A percentile compares a stretch with the other conserved stretches of the same genome.
Conservation (phyloP, 2,888 invertebrate species). For the Tachina grossa region DNA sequence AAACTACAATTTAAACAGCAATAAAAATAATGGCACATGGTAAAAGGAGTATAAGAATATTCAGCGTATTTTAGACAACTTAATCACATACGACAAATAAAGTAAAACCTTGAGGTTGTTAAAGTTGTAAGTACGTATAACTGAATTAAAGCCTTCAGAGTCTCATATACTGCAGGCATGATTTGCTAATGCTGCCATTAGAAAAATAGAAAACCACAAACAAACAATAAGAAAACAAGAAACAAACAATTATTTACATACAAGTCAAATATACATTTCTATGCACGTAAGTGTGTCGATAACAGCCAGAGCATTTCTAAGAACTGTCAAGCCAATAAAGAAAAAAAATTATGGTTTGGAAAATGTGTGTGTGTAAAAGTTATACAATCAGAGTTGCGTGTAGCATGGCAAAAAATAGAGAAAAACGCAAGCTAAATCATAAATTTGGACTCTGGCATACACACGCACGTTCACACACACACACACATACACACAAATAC, state of each 20-base stretch:
- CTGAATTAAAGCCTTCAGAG: conserved; percentile 49
- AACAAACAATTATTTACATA: conserved; percentile 31
- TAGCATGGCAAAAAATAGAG: conserved; percentile 13
- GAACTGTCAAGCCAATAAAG: not conserved
- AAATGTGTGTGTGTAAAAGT: conserved; percentile 2
- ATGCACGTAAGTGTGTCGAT: conserved; percentile 26
- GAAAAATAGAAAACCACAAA: not conserved
- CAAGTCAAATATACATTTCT: not conserved
- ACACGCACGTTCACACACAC: not conserved
- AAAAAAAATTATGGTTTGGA: not conserved
- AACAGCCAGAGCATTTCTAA: conserved; percentile 4
- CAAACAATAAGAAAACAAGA: not conserved
- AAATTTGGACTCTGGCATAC: conserved; percentile 6
- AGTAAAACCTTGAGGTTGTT: conserved; percentile 1
- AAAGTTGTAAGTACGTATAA: conserved; percentile 45
- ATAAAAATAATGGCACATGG: conserved; percentile 19
- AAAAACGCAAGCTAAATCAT: conserved; percentile 20
- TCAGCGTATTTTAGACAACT: not conserved
- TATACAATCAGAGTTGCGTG: conserved; percentile 39
- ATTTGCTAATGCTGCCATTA: conserved; percentile 60
- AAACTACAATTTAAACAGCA: conserved; percentile 36
- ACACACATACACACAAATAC: not conserved
- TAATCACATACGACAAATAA: not conserved
- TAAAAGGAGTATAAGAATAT: conserved; percentile 8
- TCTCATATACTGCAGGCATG: conserved; percentile 63